Base-by-base conservation (phyloP, 1,140 invertebrate genomes). In the Sycophila sp. region DNA sequence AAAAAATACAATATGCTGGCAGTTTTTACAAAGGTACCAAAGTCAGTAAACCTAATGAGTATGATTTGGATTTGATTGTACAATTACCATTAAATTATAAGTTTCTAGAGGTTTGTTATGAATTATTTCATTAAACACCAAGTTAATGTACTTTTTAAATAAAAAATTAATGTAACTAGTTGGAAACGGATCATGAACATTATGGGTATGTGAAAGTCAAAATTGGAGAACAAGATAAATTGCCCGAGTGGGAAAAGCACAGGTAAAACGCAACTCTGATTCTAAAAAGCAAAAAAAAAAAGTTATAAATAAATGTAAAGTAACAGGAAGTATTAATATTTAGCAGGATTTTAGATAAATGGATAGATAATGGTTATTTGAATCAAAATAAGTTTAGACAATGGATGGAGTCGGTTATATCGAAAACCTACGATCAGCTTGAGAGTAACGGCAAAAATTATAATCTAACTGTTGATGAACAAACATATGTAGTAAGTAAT, bases 11-110 rank as follows among this genome's bases (percentile, higher is more conserved):
- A 71, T 87, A 83, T 66, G 86, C 81, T 2, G 87, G 87, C 2
- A 88, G 87, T 65, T 87, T 83, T 17, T 87, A 83, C 60, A 87
- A 89, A 69, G 84, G 83, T 13, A 80, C 87, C 8, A 87, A 86
- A 72, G 83, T 87, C 8, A 83, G 80, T 0, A 83, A 81, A 53
- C 80, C 87, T 2, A 83, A 87, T 62, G 87, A 88, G 71, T 88
- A 85, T 73, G 87, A 88, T 75, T 82, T 89, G 75, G 84, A 87
- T 75, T 77, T 88, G 4, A 78, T 86, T 2, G 81, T 88, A 13
- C 76, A 75, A 2, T 73, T 87, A 8, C 86, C 87, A 8, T 60
- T 63, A 28, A 63, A 63, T 30, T 63, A 63, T 19, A 47, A 13
- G 8, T 36, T 19, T 4, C 26, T 64, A 45, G 40, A 55, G 22